Conservation (phyloP, 2,888 invertebrate species). For the Osmoderma eremita region DNA sequence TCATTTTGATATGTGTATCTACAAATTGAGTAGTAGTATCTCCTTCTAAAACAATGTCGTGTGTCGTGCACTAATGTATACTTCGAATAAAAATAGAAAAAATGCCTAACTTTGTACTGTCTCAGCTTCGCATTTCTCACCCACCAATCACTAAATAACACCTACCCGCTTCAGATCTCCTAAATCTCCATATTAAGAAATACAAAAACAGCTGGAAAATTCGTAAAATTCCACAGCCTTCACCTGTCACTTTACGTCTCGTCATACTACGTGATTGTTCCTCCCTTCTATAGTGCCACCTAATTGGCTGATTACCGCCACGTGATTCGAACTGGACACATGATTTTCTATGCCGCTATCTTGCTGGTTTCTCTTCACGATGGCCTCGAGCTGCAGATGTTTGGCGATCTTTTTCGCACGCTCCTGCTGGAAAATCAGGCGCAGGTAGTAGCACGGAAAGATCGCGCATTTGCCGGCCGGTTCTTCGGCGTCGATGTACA, state of each 20-base stretch:
- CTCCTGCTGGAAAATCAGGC: conserved; percentile 79
- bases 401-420: conserved; percentile 67
- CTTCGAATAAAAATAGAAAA: conserved; percentile 3
- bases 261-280: conserved; percentile 53
- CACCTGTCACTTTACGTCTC: conserved; percentile 26
- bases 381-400: conserved; percentile 50
- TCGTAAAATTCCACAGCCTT: not conserved
- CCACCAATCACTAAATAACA: not conserved
- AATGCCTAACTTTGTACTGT: conserved; percentile 13
- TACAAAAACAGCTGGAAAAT: conserved; percentile 19
- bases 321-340: conserved; percentile 34
- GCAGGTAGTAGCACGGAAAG: conserved; percentile 84
- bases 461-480: conserved; percentile 84
- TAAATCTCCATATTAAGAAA: not conserved
- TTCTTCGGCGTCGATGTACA: conserved; percentile 88
- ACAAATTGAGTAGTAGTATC: not conserved
- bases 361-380: conserved; percentile 46
- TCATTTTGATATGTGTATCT: conserved; percentile 8
- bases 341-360: conserved; percentile 46
- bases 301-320: conserved; percentile 40
- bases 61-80: not conserved
- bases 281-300: conserved; percentile 37
- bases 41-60: not conserved
- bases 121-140: conserved; percentile 6
- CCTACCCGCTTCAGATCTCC: not conserved